Percentiles rank a stretch among this genome's conserved stretches.
Evolutionary conservation across 2,888 invertebrate genomes (phyloP).

Genomic region (Ectobius pallidus): DNA sequence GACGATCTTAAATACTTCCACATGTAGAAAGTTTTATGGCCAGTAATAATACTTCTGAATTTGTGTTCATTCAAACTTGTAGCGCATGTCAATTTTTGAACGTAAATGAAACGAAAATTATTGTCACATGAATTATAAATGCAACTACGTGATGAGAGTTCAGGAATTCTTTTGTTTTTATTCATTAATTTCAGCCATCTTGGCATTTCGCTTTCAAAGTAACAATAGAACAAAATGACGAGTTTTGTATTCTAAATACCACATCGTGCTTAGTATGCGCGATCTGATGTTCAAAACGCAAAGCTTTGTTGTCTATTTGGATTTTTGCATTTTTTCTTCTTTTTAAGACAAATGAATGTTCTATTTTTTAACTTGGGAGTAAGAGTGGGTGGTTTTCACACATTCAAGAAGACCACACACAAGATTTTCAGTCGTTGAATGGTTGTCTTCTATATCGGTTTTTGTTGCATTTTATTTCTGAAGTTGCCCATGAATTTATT

Average conservation of each 20-base stretch:
- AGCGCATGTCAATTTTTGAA: neutral
- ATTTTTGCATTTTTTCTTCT: neutral
- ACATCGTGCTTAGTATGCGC: neutral
- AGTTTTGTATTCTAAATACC: neutral
- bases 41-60: neutral
- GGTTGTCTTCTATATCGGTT: neutral
- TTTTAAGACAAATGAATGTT: neutral
- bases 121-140: neutral
- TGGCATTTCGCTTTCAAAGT: neutral
- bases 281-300: neutral
- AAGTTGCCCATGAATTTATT: conserved; percentile 16
- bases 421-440: conserved; percentile 18
- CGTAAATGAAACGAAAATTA: neutral
- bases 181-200: conserved; percentile 1
- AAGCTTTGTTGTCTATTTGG: neutral
- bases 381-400: conserved; percentile 24
- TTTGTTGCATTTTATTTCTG: conserved; percentile 23
- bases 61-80: neutral
- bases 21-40: neutral
- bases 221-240: neutral
- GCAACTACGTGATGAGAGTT: neutral
- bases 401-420: conserved; percentile 16
- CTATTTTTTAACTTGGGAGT: neutral
- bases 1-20: neutral
- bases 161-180: neutral